These are phyloP conservation scores for Pollachius pollachius DNA, from an alignment of 2,113 vertebrate species.

Conservation along the genomic window DNA sequence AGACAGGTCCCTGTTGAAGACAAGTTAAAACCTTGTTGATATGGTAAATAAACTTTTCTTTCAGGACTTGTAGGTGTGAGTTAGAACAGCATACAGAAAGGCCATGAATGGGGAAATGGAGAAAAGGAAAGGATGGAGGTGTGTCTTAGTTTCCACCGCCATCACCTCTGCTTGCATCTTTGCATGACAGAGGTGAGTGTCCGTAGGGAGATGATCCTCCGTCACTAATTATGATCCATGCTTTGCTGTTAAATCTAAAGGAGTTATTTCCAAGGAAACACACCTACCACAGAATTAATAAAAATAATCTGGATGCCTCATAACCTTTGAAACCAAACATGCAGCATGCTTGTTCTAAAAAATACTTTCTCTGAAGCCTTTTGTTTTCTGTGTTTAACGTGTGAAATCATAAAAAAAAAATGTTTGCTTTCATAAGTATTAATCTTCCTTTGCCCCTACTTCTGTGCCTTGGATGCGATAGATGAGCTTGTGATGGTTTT, in stretches of 20 bases:
- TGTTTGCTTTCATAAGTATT: background rate
- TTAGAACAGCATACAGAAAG: too few relatives aligned
- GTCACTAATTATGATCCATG: slow-evolving; percentile 54
- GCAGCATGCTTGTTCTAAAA: background rate
- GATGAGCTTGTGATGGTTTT: background rate
- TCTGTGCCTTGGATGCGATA: too few relatives aligned
- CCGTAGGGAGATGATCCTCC: slow-evolving; percentile 52
- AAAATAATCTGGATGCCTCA: too few relatives aligned
- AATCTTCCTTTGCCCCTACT: background rate
- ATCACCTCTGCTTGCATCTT: slow-evolving; percentile 25
- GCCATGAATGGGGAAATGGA: too few relatives aligned
- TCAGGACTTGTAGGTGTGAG: too few relatives aligned
- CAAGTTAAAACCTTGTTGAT: too few relatives aligned
- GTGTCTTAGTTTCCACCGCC: slow-evolving; percentile 5
- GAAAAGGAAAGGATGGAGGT: background rate
- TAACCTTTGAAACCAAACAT: slow-evolving; percentile 50
- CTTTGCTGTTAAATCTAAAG: slow-evolving; percentile 49
- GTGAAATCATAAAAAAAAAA: background rate
- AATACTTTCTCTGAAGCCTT: background rate
- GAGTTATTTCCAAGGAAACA: slow-evolving; percentile 64
- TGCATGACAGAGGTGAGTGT: slow-evolving; percentile 46
- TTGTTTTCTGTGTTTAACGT: background rate
- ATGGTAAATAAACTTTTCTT: too few relatives aligned
- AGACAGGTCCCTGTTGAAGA: too few relatives aligned
- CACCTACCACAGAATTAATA: slow-evolving; percentile 17